Base-by-base conservation (phyloP, 2,888 invertebrate genomes). In the Laothoe populi region DNA sequence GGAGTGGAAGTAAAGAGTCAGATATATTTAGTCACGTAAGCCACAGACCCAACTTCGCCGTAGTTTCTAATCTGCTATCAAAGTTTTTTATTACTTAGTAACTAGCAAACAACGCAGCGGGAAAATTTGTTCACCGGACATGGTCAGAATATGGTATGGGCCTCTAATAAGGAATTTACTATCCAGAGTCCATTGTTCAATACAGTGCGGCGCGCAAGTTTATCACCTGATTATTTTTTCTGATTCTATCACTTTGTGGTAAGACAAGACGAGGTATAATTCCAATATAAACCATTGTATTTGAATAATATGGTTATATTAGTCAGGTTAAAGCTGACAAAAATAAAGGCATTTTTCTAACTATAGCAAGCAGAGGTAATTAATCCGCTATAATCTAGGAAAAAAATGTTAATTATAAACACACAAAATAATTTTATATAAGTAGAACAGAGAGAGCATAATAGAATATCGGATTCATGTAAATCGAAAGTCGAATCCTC, bases 11-110 rank as follows among this genome's bases (percentile, higher is more conserved):
- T 73, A 66, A 71, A 67, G 71, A 74, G 70, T 74, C 73, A 71
- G 79, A 83, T 79, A 83, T 86, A 85, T 85, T 82, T 79, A 81
- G 84, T 87, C 87, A 87, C 88, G 88, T 88, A 86, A 79, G 77
- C 83, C 79, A 71, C 73, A 75, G 79, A 77, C 77, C 78, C 75
- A 81, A 81, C 81, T 77, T 83, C 73, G 74, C 75, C 78, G 79
- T 82, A 83, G 81, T 86, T 86, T 82, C 86, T 87, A 87, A 88
- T 88, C 86, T 87, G 83, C 84, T 84, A 84, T 86, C 85, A 81
- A 86, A 87, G 82, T 84, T 87, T 86, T 88, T 87, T 88, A 88
- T 87, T 88, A 84, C 83, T 88, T 83, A 78, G 79, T 84, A 87
- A 87, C 84, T 82, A 82, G 84, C 82, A 86, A 87, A 86, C 85